Evolutionary conservation across 1,140 invertebrate genomes (phyloP), one percentile per base, ranked within the genome.

Genomic region (Alviniconcha marisindica): DNA sequence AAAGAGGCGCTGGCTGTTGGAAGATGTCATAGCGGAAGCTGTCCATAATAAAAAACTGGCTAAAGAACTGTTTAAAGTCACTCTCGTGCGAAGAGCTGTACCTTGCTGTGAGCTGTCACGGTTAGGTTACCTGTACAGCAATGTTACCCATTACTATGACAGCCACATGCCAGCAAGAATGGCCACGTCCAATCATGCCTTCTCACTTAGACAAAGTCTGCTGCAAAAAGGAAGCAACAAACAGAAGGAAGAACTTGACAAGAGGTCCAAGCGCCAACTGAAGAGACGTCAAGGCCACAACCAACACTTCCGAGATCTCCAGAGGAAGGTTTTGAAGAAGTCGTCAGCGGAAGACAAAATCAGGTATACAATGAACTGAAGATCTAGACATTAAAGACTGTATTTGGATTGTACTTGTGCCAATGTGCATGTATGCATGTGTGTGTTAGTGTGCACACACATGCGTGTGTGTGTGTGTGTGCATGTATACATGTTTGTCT

Each of bases 1-100:
- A 4, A 66, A 36, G 63, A 66, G 31, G 63, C 63, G 63, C n/a
- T 66, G 63, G 63, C 31, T 66, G 63, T 33, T 66, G 28, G 63
- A 66, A 28, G n/a, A 1, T 10, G 44, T 33, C 15, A 31, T 66
- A 12, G 63, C n/a, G 5, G n/a, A 0, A 31, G 63, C 63, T 1
- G 63, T 66, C 14, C 1, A 36, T 5, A 18, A 48, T 48, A 48
- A 48, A 18, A 5, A 66, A 12, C 63, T 66, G 3, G 31, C n/a
- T 33, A 31, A 31, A 33, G 63, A 66, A 31, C 7, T 28, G 7
- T 66, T 66, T 31, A 66, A 66, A 33, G 31, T 66, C 63, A 33
- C 63, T 0, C 63, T 66, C 7, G 63, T 66, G n/a, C 63, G 33
- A 7, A 24, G 63, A 66, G 12, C 12, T 2, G 28, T 36, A 10